Base-by-base conservation (phyloP, 2,797 vertebrate genomes). In the Tragopan temminckii region DNA sequence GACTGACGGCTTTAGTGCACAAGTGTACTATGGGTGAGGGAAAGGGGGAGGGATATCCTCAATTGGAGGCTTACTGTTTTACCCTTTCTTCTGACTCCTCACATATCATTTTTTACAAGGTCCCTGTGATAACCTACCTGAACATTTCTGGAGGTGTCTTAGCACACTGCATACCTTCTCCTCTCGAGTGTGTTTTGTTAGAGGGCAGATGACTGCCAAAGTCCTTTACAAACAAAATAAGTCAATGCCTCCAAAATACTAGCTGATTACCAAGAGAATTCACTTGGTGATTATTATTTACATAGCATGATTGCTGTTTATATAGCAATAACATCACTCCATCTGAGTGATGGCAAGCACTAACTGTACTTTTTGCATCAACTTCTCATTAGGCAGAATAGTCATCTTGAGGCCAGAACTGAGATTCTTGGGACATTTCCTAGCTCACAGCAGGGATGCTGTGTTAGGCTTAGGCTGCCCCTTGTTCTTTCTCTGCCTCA, bases 1-100 rank as follows among this genome's bases (percentile, higher is more conserved):
- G 83, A 81, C 82, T 90, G 88, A 89, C 38, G 71, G 48, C 70
- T 94, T 70, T 53, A 78, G 80, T 48, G 72, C 80, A 85, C 55
- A 9, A 90, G 66, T 66, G 29, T 15, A 21, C 40, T 13, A 35
- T 5, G 40, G 79, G n/a, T 67, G 43, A 82, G 46, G 85, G 67
- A 86, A 68, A 84, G 74, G 55, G 42, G 16, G 62, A 64, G 53
- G 40, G 17, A n/a, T 33, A 64, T 86, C 74, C 74, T 53, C 8
- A 43, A 13, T 15, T 52, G 40, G 59, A 88, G 77, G 63, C 50
- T 82, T 25, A 12, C 10, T 61, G 53, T 15, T 5, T 23, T 9
- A 3, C 17, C 50, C 29, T 52, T 83, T 84, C 8, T 58, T 85
- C 38, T 42, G 46, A 15, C 24, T 55, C 71, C 58, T 67, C 29